phyloP scores from a whole-genome alignment of 2,888 invertebrate genomes.

The Subacronicta megacephala region DNA sequence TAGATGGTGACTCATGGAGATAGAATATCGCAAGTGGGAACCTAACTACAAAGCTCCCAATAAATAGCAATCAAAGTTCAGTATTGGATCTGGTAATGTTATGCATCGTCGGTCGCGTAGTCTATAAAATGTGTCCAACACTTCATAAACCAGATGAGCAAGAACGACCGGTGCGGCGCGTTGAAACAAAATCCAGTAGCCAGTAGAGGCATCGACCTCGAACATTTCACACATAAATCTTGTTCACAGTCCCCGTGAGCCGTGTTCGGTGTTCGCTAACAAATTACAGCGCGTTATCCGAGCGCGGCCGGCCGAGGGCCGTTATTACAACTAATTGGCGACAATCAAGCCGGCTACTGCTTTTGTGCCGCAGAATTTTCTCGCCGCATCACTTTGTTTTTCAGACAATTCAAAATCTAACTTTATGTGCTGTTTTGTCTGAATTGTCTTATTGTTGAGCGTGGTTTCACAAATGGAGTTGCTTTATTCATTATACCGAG shows the following conservation, averaged over 20 bases:
- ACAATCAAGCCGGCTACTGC: constrained; percentile 81
- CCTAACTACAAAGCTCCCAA: constrained; percentile 52
- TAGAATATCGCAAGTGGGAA: constrained; percentile 25
- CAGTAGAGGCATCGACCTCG: constrained; percentile 75
- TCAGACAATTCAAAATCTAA: constrained; percentile 56
- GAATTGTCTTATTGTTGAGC: constrained; percentile 34
- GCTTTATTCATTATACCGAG: constrained; percentile 28
- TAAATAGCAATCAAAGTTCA: constrained; percentile 64
- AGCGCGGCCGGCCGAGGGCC: constrained; percentile 70
- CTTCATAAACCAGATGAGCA: constrained; percentile 63
- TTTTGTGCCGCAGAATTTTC: constrained; percentile 73
- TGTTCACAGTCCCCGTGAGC: constrained; percentile 65
- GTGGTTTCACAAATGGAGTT: constrained; percentile 11
- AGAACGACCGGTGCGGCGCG: constrained; percentile 42
- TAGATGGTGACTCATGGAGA: constrained; percentile 7
- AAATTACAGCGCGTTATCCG: constrained; percentile 80
- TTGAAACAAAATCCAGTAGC: constrained; percentile 60
- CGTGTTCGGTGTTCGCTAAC: constrained; percentile 65
- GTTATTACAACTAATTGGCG: constrained; percentile 87
- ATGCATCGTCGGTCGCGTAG: constrained; percentile 47
- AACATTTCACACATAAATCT: constrained; percentile 83
- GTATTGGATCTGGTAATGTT: constrained; percentile 60
- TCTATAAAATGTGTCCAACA: constrained; percentile 63
- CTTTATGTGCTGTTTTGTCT: constrained; percentile 28
- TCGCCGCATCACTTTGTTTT: constrained; percentile 64